phyloP scores from a whole-genome alignment of 2,113 vertebrate species.

The Microcebus griseorufus region DNA sequence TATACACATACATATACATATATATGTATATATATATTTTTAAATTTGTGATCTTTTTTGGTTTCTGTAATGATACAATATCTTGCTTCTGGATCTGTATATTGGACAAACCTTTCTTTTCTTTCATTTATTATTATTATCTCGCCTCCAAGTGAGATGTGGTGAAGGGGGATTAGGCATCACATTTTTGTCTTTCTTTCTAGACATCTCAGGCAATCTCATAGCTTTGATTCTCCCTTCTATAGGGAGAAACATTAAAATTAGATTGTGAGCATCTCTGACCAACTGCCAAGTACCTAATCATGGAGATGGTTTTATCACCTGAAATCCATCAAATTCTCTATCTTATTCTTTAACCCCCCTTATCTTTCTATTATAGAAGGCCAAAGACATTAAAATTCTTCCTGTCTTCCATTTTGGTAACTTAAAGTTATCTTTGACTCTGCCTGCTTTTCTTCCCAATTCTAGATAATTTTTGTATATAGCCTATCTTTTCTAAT shows the following conservation, averaged over 20 bases:
- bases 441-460: background rate
- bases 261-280: background rate
- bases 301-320: background rate
- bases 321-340: background rate
- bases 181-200: background rate
- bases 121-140: background rate
- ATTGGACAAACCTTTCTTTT: background rate
- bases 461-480: background rate
- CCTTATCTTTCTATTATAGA: background rate
- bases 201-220: background rate
- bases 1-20: too few relatives aligned
- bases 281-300: background rate
- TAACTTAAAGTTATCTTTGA: background rate
- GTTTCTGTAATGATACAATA: background rate
- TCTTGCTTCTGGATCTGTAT: background rate
- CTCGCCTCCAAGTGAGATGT: background rate
- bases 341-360: background rate
- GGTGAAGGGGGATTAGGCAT: background rate
- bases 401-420: background rate
- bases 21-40: too few relatives aligned
- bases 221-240: background rate
- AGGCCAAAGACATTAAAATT: background rate
- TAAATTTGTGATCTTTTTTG: background rate
- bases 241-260: background rate
- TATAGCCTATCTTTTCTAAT: background rate